Base-by-base conservation (phyloP, 2,113 vertebrate genomes). In the Cryptomyrus ogoouensis region DNA sequence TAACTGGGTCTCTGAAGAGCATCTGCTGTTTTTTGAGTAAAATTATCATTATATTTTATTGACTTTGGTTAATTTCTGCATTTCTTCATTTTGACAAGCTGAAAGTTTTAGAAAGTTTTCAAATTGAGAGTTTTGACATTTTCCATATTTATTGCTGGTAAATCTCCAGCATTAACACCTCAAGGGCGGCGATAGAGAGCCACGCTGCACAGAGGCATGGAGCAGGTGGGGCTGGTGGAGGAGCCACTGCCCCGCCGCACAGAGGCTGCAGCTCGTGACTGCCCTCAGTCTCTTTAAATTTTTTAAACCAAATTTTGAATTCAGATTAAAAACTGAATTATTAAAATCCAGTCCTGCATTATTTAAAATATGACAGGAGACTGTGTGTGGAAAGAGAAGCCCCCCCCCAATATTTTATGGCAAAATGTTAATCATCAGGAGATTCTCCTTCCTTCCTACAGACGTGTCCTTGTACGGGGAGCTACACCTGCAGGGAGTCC, bases 291-390 rank as follows among this genome's bases (percentile, higher is more conserved):
- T 7, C 31, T 87, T 87, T 87, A 2, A 56, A 87, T 87, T 52
- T 86, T 62, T 53, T 53, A 53, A 87, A 87, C 47, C n/a, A 35
- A 87, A 87, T 53, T 87, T 87, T 53, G 49, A 56, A 87, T 53
- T 53, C 47, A 87, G 42, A 87, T 87, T 87, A 87, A 87, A 53
- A 87, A 87, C 85, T 87, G 49, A 87, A 87, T 87, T 56, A 87
- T 87, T 87, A 87, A 87, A 87, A 53, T 87, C 47, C 31, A 87
- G 24, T 53, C 85, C 5, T 87, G n/a, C 31, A 87, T 87, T 87
- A 87, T 87, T 87, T 87, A 87, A 53, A 50, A 53, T 53, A 19
- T 35, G 85, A 52, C 47, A 87, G 47, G 49, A 31, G n/a, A 53
- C 15, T 1, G 49, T 53, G 47, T 1, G 5, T n/a, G 27, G n/a